These are phyloP conservation scores for Drosophila subsilvestris DNA, from an alignment of 2,888 invertebrate species.

Conservation along the genomic window DNA sequence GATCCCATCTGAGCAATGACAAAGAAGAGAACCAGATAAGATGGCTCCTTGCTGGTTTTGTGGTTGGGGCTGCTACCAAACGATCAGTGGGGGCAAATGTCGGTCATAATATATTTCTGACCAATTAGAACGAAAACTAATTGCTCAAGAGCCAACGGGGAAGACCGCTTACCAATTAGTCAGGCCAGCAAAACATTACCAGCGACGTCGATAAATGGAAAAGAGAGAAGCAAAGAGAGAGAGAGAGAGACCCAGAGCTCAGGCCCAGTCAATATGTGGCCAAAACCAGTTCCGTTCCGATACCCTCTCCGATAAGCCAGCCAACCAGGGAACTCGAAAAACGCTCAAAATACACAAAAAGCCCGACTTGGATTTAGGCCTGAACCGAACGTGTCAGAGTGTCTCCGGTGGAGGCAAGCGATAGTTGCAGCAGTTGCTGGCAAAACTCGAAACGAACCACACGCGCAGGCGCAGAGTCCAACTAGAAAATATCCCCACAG, in stretches of 20 bases:
- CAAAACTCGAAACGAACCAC: slow-evolving; percentile 62
- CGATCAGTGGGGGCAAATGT: slow-evolving; percentile 58
- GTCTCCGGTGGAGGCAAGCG: slow-evolving; percentile 12
- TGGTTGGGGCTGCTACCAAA: neutral
- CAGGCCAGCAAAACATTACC: slow-evolving; percentile 51
- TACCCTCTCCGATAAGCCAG: slow-evolving; percentile 9
- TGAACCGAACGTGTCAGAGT: slow-evolving; percentile 37
- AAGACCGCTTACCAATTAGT: slow-evolving; percentile 74
- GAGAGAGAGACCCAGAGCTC: slow-evolving; percentile 9
- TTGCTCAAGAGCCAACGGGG: slow-evolving; percentile 72
- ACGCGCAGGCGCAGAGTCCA: slow-evolving; percentile 69
- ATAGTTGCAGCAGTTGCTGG: slow-evolving; percentile 56
- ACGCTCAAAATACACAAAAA: slow-evolving; percentile 53
- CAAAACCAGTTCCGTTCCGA: slow-evolving; percentile 58
- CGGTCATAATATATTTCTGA: slow-evolving; percentile 76
- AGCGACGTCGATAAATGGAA: slow-evolving; percentile 33
- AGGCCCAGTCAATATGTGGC: slow-evolving; percentile 36
- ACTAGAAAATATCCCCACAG: slow-evolving; percentile 33
- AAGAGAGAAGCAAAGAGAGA: slow-evolving; percentile 7
- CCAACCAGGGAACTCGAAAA: slow-evolving; percentile 65
- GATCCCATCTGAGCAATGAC: slow-evolving; percentile 42
- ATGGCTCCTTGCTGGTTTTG: slow-evolving; percentile 30
- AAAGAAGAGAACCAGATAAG: slow-evolving; percentile 39
- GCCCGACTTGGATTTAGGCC: slow-evolving; percentile 38
- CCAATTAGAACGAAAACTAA: slow-evolving; percentile 76